Evolutionary conservation across 2,888 invertebrate genomes (phyloP), one percentile per base, ranked within the genome.

Genomic region (Leucophenga montana): DNA sequence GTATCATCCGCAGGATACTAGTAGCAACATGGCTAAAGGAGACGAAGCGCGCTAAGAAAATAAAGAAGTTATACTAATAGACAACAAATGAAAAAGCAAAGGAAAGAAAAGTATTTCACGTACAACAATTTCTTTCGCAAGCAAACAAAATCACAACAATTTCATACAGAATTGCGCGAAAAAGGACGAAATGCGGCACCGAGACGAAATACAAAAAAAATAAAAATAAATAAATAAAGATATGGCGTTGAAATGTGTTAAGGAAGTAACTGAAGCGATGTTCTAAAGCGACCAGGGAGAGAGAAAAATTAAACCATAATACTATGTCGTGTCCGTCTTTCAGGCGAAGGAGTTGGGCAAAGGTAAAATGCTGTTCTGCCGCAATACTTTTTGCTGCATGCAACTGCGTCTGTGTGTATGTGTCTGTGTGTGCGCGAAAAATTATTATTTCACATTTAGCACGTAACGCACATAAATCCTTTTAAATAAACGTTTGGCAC

Each of bases 401-500:
- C 39, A 39, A 39, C 39, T 50, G 48, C 13, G 48, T 16, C 48
- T 13, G 48, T 48, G 13, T 48, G 48, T n/a, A 4, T 48, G 48
- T 16, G 11, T 3, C 3, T 48, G 48, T 48, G n/a, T 20, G 27
- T 33, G 67, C 22, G 33, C 54, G 57, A 68, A 50, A 72, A 67
- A 72, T 68, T 65, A 74, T 83, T 83, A 82, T 84, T 83, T 85
- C 78, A 78, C 80, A 80, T 83, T 83, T 85, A 78, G 84, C 83
- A 83, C 83, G 83, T 85, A 83, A 83, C 78, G 76, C 77, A 83
- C 84, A 84, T 85, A 84, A 84, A 84, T 84, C 85, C 85, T 85
- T 82, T 84, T 85, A 84, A 84, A 85, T 85, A 85, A 85, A 82
- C 84, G 82, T 82, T 85, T 83, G 83, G 84, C 83, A 84, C 83